Evolutionary conservation across 53 echinoderm and acorn worm species (phyloP).

Genomic region (Temnopleurus reevesii): DNA sequence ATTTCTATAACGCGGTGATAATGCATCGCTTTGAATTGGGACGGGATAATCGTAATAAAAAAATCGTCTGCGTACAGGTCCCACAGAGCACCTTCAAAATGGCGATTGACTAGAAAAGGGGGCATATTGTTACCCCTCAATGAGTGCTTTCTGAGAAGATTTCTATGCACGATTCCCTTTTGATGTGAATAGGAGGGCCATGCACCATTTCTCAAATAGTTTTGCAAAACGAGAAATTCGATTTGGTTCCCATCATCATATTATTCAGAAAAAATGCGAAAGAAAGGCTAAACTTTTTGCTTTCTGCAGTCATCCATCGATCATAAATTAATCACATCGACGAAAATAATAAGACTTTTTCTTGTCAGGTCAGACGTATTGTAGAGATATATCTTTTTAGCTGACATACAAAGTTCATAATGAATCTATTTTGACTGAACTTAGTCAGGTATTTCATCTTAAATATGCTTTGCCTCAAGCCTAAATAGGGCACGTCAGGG

Average conservation of each 20-base stretch:
- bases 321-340: neutral
- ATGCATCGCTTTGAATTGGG: neutral
- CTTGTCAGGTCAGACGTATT: neutral
- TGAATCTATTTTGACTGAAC: too few species aligned
- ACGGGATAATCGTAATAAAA: constrained; percentile 1
- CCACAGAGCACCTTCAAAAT: neutral
- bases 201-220: constrained; percentile 6
- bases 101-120: constrained; percentile 14
- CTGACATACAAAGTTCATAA: too few species aligned
- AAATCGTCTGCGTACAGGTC: constrained; percentile 9
- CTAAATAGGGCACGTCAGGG: too few species aligned
- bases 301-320: neutral
- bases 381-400: neutral
- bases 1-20: constrained; percentile 12
- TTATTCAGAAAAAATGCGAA: neutral
- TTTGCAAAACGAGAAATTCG: neutral
- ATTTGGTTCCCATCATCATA: neutral
- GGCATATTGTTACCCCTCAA: constrained; percentile 10
- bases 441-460: too few species aligned
- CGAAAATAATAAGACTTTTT: neutral
- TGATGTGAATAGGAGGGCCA: neutral
- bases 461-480: too few species aligned
- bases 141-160: neutral
- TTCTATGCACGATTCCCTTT: neutral
- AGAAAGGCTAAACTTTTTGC: neutral